Base-by-base conservation (phyloP, 2,797 vertebrate species). In the Chelmon rostratus region DNA sequence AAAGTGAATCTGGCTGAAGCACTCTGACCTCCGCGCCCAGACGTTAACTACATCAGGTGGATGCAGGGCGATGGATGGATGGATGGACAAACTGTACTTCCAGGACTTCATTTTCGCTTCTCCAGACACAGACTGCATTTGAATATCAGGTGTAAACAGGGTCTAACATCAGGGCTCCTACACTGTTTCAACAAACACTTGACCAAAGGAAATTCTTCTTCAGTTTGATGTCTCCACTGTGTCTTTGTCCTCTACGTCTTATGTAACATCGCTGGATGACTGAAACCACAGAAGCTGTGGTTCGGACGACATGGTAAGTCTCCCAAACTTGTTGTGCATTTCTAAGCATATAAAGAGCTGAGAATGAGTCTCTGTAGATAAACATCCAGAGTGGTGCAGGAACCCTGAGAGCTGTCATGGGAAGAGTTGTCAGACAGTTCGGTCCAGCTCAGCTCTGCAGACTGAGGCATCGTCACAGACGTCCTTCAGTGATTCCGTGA, bases 401-500 rank as follows among this genome's bases (percentile, higher is more conserved):
- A 82, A 64, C 72, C 84, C 75, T 64, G 84, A 68, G 68, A 47
- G 21, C 61, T 49, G 83, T 8, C 15, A 8, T 0, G 38, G 58
- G 67, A 74, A 31, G 73, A 8, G 46, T 25, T 33, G 73, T 13
- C 0, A 21, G 53, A 13, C 37, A 23, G 53, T 21, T 19, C 1
- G 18, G 54, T 67, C 50, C 68, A 11, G 68, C 37, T 59, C 28
- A 52, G 75, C 57, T 47, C 63, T 25, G 56, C 47, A 15, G 13
- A 15, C 46, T 11, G 44, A 52, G 21, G 33, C 35, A 0, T 11
- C 47, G 1, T 38, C 19, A 2, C 38, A 0, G 28, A 12, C 37
- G n/a, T 15, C 58, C 46, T 35, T 97, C 94, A 98, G 91, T 96
- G 97, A 57, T 96, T 96, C 33, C 94, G 91, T 5, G 97, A 90